Evolutionary conservation across 2,888 invertebrate genomes (phyloP), one percentile per base, ranked within the genome.

Genomic region (Autographa gamma): DNA sequence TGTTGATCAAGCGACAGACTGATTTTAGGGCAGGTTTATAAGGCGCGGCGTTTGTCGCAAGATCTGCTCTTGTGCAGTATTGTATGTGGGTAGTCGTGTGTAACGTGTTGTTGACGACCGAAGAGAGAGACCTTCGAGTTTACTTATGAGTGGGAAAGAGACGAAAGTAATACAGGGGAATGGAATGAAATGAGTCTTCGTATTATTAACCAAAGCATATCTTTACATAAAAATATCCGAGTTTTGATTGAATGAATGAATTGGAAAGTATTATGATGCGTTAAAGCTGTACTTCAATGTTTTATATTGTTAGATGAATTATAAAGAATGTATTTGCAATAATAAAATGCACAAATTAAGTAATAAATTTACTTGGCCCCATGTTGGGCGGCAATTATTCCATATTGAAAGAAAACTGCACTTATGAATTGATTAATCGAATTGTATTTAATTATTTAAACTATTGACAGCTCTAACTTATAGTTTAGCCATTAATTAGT

Each of bases 1-100:
- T 88, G 91, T 86, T 87, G 89, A 87, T 78, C 87, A 87, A 85
- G 80, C 78, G 88, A 90, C 93, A 91, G 95, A 94, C 95, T 94
- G 94, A 94, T 88, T 84, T 90, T 89, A 90, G 86, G 73, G 91
- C 92, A 91, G 90, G 90, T 90, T 85, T 41, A 78, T 74, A 76
- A 74, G 74, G 72, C 65, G 77, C 74, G 76, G 74, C 73, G 63
- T n/a, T 71, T 71, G 76, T 76, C 83, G 80, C 74, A 59, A 63
- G 60, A 78, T 88, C 90, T 88, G 91, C 90, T 90, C 85, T 83
- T 78, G 72, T 82, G 89, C 92, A 93, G 92, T 93, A 91, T 92
- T 93, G 90, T 85, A 85, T 78, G 89, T 59, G 87, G 90, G 89
- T 88, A 84, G 90, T 89, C 91, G 82, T 89, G 89, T 88, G 86